Base-by-base conservation (phyloP, 2,113 vertebrate genomes). In the Dendrocopos noguchii region DNA sequence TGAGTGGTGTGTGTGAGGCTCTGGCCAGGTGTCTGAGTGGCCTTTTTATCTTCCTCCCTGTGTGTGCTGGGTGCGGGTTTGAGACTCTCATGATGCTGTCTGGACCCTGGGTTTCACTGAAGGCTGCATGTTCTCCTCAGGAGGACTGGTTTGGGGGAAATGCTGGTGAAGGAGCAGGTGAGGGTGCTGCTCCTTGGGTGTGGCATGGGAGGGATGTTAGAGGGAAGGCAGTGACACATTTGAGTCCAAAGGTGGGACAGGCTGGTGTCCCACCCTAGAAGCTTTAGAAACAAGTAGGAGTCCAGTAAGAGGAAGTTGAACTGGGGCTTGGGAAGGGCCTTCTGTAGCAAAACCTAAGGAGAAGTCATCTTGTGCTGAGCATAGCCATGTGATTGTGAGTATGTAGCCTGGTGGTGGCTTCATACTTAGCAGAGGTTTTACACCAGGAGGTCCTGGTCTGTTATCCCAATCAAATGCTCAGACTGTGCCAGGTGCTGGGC, bases 71-170 rank as follows among this genome's bases (percentile, higher is more conserved):
- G 16, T 76, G 2, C 31, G 27, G 25, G 25, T 24, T 7, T 1
- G 0, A 42, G 36, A 15, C 10, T 78, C 28, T 17, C 1, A 0
- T 4, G 31, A 3, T 20, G 57, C 27, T 3, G 1, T 0, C 6
- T 28, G 60, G 28, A 25, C 55, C 56, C 80, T 1, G 4, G 47
- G 25, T 28, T 36, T 57, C 31, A 22, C 72, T 15, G 12, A 9
- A 52, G 13, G 53, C 5, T 34, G 0, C 6, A 4, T 71, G 21
- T 82, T 44, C 50, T 52, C 50, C 67, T 67, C 29, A 8, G 55
- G 46, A 42, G 17, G 18, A 19, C 22, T 10, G 29, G 7, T 52
- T 72, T 20, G 57, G n/a, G 31, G 28, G 12, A 29, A 42, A 14
- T 2, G 24, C 15, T 33, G 14, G 13, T 0, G 0, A 18, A 63